These are phyloP conservation scores for Sclerurus mexicanus DNA, from an alignment of 2,113 vertebrate species.

Conservation along the genomic window DNA sequence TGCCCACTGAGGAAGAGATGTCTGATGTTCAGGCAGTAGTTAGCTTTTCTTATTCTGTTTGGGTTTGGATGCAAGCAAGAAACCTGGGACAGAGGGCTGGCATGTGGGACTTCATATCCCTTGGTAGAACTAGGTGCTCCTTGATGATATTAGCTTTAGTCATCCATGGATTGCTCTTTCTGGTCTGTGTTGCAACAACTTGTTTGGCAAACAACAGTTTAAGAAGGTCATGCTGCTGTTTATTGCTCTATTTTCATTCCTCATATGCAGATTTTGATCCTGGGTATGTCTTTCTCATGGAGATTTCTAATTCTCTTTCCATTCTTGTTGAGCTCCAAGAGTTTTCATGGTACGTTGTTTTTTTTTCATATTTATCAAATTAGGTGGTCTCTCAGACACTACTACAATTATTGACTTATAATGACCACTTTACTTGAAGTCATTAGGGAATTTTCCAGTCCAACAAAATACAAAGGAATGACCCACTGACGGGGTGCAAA, in stretches of 20 bases:
- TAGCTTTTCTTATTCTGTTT: not conserved
- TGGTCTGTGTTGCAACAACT: not conserved
- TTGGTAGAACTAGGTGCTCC: not conserved
- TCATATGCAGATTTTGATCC: not conserved
- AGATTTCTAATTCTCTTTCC: not conserved
- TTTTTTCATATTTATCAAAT: slow-evolving; percentile 13
- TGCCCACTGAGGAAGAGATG: not conserved
- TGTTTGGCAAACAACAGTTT: not conserved
- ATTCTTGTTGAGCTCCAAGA: not conserved
- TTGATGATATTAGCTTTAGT: not conserved
- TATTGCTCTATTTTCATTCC: not conserved
- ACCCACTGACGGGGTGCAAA: not conserved
- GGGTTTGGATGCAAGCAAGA: not conserved
- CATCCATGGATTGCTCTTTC: not conserved
- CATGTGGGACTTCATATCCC: not conserved
- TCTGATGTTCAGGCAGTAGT: not conserved
- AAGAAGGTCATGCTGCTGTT: not conserved
- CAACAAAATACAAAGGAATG: slow-evolving; percentile 19
- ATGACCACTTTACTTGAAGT: slow-evolving; percentile 3
- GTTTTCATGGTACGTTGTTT: not conserved
- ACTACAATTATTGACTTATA: slow-evolving; percentile 33
- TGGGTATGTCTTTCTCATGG: not conserved
- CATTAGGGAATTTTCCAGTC: slow-evolving; percentile 29
- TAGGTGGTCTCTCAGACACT: slow-evolving; percentile 12
- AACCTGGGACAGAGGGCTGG: not conserved